Base-by-base conservation (phyloP, 2,888 invertebrate species). In the Cryptus viduatorius region DNA sequence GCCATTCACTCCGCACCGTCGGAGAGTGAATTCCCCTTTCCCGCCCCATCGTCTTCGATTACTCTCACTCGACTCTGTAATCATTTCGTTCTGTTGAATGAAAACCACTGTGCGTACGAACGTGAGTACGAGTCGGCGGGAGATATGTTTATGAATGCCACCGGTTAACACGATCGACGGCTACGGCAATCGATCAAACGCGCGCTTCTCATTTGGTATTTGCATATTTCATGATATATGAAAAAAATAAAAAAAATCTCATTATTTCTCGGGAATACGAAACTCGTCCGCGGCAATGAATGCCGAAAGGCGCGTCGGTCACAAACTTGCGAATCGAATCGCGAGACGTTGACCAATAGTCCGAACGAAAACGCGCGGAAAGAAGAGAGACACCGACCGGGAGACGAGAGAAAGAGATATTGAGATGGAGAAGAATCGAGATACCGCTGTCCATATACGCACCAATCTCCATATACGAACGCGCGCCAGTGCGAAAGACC, bases 401-500 rank as follows among this genome's bases (percentile, higher is more conserved):
- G 44, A 59, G 61, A 79, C 53, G 59, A 71, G 16, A 68, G 65
- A 75, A 44, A 69, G 48, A 48, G 48, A 69, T 53, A 24, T 48
- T 31, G 79, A 48, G 48, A 69, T 42, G 14, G 64, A 46, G 29
- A 19, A 56, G 72, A 72, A 44, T n/a, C 59, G 72, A 59, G 24
- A 24, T 50, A 71, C 71, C 42, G 24, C 46, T 48, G 14, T 56
- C 56, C 56, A 56, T 56, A 56, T 56, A 56, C 56, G 24, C 56
- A 56, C 24, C 56, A 12, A 37, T 37, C 12, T 24, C 61, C 46
- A 76, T 56, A 67, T 72, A 4, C 64, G 83, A 67, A 72, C 64
- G 68, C 85, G 78, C 56, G 75, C 59, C 61, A 72, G 61, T 73
- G 67, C 67, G 53, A 72, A 76, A 59, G 79, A 68, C 44, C 29